Evolutionary conservation across 2,797 vertebrate genomes (phyloP), one percentile per base, ranked within the genome.

Genomic region (Mionectes olivaceus): DNA sequence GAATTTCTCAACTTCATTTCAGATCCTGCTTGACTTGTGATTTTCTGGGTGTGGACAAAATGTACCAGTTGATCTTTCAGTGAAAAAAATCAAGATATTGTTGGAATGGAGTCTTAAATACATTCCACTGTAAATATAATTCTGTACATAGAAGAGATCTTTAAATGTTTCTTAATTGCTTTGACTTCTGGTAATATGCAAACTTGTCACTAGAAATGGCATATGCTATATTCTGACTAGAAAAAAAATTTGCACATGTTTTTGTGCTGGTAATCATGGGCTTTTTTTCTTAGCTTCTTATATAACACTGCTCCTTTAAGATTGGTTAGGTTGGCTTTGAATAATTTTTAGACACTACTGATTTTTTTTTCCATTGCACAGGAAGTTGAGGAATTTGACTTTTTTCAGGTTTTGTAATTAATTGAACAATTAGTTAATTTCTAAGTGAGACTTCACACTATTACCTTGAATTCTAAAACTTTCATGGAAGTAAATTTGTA

Each of bases 301-400:
- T 10, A 35, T 63, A 61, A 92, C 5, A 30, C n/a, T 85, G 44
- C 35, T 93, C 88, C 82, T 94, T 78, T 67, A 78, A 90, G 83
- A 89, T 88, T 73, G 19, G 35, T 65, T 63, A 49, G 52, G 86
- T 83, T 90, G 91, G 65, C 1, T 49, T 96, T 85, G 73, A 95
- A 84, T 95, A 89, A 91, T 80, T 96, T 96, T 97, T 95, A 90
- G 79, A 46, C 28, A 44, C 47, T 64, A 17, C 30, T 8, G 33
- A 83, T 46, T 89, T 70, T 83, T 97, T 83, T 97, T 96, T 61
- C 7, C 19, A 86, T 88, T 83, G 46, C 71, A 63, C 30, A 52
- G 46, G 23, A 70, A 88, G 79, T 46, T 65, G 73, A 91, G 68
- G 65, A 79, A 47, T 81, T 67, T 21, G 17, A 35, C 19, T 71